Percentiles rank a stretch among this genome's conserved stretches.
Conservation (phyloP, 2,888 invertebrate genomes). For the Sympetrum striolatum region DNA sequence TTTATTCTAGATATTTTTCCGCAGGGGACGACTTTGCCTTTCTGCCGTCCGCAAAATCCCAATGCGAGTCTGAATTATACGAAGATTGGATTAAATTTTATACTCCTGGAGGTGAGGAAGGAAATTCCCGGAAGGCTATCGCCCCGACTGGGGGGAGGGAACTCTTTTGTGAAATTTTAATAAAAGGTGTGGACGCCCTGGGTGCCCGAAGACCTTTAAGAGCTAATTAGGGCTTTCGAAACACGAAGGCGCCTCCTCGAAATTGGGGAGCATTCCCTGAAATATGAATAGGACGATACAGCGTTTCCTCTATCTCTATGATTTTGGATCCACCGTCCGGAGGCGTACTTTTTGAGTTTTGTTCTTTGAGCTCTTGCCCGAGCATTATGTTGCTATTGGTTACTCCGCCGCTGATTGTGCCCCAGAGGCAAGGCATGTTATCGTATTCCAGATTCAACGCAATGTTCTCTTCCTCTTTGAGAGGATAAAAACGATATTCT, state of each 20-base stretch:
- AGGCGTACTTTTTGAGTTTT: too few species aligned
- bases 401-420: too few species aligned
- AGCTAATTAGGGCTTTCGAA: neutral
- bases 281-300: neutral
- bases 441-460: too few species aligned
- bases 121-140: neutral
- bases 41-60: neutral
- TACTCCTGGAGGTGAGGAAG: neutral
- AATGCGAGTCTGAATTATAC: neutral
- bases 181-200: neutral
- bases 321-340: too few species aligned
- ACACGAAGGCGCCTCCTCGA: neutral
- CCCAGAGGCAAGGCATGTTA: too few species aligned
- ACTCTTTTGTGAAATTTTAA: neutral
- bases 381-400: too few species aligned
- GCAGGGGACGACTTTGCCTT: too few species aligned
- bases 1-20: too few species aligned
- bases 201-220: neutral
- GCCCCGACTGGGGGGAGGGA: neutral
- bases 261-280: neutral
- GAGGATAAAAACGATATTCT: too few species aligned
- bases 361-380: too few species aligned
- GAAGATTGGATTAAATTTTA: neutral
- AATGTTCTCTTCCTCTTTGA: too few species aligned
- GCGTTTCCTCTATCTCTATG: too few species aligned